A percentile compares a stretch with the other conserved stretches of the same genome.
Evolutionary conservation across 2,113 vertebrate species (phyloP).

Genomic region (Falcunculus frontatus): DNA sequence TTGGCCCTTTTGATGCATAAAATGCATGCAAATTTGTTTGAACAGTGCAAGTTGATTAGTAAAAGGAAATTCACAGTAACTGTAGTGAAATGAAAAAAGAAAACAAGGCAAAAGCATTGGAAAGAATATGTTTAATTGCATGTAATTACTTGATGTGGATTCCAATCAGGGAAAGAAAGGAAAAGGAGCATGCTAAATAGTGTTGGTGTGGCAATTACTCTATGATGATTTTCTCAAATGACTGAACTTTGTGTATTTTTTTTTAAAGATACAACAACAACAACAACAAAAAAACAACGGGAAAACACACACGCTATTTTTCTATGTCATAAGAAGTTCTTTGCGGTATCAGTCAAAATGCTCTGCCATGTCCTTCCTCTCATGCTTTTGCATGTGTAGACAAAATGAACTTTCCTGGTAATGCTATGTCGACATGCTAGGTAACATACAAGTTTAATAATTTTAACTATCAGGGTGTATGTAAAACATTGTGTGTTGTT

Average conservation of each 20-base stretch:
- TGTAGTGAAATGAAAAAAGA: neutral
- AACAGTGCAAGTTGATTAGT: neutral
- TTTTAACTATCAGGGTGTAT: neutral
- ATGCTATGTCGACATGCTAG: neutral
- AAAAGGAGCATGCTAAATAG: neutral
- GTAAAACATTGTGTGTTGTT: neutral
- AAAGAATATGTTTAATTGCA: constrained; percentile 3
- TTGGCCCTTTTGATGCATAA: neutral
- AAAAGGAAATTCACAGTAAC: neutral
- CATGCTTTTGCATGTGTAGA: neutral
- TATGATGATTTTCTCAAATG: neutral
- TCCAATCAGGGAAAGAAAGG: neutral
- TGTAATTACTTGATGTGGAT: neutral
- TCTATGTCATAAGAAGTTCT: neutral
- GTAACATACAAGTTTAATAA: neutral
- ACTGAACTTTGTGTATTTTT: neutral
- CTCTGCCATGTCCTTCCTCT: neutral
- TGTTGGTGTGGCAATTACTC: neutral
- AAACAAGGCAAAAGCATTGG: neutral
- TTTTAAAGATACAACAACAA: neutral
- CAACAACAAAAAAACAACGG: neutral
- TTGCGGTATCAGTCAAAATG: neutral
- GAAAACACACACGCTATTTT: neutral
- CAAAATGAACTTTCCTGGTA: neutral
- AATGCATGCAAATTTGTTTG: neutral